Base-by-base conservation (phyloP, 2,888 invertebrate species). In the Rotaria magnacalcarata region DNA sequence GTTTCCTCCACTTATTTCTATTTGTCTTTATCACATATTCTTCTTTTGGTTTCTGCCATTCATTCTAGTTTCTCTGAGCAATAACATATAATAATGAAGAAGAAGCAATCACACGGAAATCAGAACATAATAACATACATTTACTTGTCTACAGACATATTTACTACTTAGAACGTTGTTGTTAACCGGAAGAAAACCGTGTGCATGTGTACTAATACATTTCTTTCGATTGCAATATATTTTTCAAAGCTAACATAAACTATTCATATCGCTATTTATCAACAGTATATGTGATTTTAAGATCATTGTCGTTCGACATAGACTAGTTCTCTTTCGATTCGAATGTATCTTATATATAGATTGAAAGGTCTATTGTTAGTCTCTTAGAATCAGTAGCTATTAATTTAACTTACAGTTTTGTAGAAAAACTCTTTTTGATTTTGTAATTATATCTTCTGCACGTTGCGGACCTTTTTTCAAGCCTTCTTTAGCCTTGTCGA, bases 401-500 rank as follows among this genome's bases (percentile, higher is more conserved):
- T 50, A 50, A 16, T 34, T 16, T 47, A 11, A 80, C 80, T 80
- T 80, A 80, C 80, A 80, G 24, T 80, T 47, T n/a, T 80, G 80
- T 24, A 11, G 24, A 24, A 80, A 0, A 47, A 47, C 7, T 80
- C 80, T 80, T 47, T 80, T 80, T 43, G 80, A 43, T 19, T 80
- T 80, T 47, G 80, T 80, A 80, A 80, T 47, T n/a, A 80, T 80
- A 80, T 80, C 80, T 47, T 80, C 80, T 8, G 80, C 43, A 80
- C 47, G 80, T n/a, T 80, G 80, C 21, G 47, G 43, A 80, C 80
- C 80, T 80, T 80, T 80, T 80, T 80, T 80, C 11, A 80, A 80
- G 47, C n/a, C 80, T 14, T 34, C 34, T 67, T 34, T 41, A 34
- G 34, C 41, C 41, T 67, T 67, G 34, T 34, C 8, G 11, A 27